These are phyloP conservation scores for Indicator indicator DNA, from an alignment of 2,113 vertebrate genomes.

Conservation along the genomic window DNA sequence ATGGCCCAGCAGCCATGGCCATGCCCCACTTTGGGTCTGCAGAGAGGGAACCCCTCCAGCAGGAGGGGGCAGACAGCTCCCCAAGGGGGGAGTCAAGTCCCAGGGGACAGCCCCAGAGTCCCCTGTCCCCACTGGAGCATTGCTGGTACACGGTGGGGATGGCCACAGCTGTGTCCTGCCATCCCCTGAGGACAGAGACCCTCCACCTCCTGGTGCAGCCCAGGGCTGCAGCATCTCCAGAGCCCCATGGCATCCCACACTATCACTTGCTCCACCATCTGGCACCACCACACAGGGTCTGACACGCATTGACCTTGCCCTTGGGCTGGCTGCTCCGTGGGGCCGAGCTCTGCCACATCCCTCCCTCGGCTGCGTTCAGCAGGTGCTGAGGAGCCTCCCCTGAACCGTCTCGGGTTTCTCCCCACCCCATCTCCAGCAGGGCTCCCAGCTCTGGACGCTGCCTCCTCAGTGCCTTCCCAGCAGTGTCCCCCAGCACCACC, in stretches of 20 bases:
- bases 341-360: neutral
- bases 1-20: neutral
- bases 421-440: neutral
- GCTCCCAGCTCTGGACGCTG: neutral
- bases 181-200: neutral
- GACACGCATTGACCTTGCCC: neutral
- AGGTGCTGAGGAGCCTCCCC: neutral
- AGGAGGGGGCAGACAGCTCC: fast-evolving
- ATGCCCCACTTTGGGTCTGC: neutral
- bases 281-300: neutral
- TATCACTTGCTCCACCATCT: neutral
- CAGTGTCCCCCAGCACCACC: neutral
- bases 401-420: neutral
- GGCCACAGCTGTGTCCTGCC: neutral
- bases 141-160: fast-evolving
- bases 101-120: neutral
- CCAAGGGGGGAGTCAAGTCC: fast-evolving
- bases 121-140: neutral
- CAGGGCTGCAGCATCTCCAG: neutral
- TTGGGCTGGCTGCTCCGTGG: neutral
- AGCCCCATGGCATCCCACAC: neutral
- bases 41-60: neutral
- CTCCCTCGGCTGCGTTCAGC: neutral
- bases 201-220: neutral
- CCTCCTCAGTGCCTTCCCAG: fast-evolving